Percentiles rank a stretch among this genome's conserved stretches.
phyloP scores from a whole-genome alignment of 2,797 vertebrate species.

The Naso thynnoides region DNA sequence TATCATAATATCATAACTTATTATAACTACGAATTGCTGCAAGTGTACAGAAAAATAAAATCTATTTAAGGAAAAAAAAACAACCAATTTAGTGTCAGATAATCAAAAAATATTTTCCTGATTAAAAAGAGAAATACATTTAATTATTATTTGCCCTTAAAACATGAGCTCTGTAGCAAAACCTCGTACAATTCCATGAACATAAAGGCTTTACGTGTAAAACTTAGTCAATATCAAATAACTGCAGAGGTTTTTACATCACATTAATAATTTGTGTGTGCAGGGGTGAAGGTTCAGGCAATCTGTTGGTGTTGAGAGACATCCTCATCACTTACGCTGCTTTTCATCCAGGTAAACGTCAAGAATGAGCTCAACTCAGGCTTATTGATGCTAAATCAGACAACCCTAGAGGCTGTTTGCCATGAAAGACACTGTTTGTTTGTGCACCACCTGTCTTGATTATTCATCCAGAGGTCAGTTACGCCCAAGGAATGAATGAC shows the following conservation, averaged over 20 bases:
- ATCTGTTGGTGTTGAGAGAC: conserved; percentile 84
- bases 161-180: not conserved
- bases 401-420: not conserved
- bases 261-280: conserved; percentile 38
- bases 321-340: conserved; percentile 88
- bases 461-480: conserved; percentile 82
- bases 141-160: not conserved
- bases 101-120: not conserved
- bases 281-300: conserved; percentile 83
- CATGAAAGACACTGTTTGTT: not conserved
- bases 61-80: not conserved
- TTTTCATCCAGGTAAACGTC: conserved; percentile 82
- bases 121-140: not conserved
- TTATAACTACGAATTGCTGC: too few species aligned
- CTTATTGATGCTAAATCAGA: conserved; percentile 1
- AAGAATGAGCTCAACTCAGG: not conserved
- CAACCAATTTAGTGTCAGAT: not conserved
- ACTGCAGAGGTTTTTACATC: conserved; percentile 1
- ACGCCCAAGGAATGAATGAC: conserved; percentile 87
- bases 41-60: not conserved
- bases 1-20: not conserved
- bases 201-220: not conserved
- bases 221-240: too few species aligned
- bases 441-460: conserved; percentile 13
- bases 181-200: not conserved